A percentile compares a stretch with the other conserved stretches of the same genome.
phyloP scores from a whole-genome alignment of 1,140 invertebrate species.

The Leguminivora glycinivorella region DNA sequence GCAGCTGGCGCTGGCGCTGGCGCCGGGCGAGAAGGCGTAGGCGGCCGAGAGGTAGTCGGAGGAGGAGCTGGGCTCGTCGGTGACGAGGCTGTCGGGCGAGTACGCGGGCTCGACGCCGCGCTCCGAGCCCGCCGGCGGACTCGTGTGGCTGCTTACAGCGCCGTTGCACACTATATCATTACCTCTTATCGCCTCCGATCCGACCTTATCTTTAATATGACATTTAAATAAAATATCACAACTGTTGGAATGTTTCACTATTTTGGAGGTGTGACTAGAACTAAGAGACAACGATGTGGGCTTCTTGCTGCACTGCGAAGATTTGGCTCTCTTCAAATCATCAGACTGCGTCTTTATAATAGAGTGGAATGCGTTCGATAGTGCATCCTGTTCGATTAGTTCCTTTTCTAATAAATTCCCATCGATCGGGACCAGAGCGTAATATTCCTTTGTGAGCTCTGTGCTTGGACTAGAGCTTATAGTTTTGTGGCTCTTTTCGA shows the following conservation, averaged over 20 bases:
- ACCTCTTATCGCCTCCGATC: constrained; percentile 35
- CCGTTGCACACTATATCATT: constrained; percentile 34
- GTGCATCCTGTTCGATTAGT: constrained; percentile 65
- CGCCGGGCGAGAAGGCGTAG: constrained; percentile 59
- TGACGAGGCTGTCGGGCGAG: constrained; percentile 69
- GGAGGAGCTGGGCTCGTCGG: constrained; percentile 70
- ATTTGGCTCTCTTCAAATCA: constrained; percentile 42
- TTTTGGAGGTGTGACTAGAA: constrained; percentile 69
- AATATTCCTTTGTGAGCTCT: constrained; percentile 65
- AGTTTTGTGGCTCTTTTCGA: constrained; percentile 53
- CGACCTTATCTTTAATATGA: constrained; percentile 41
- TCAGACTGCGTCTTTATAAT: constrained; percentile 63
- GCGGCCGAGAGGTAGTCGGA: constrained; percentile 72
- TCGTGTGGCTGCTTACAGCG: constrained; percentile 31
- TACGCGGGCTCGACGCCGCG: constrained; percentile 44
- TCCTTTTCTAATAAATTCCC: constrained; percentile 68
- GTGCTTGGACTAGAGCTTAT: constrained; percentile 61
- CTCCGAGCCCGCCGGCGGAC: neutral
- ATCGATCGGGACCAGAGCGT: constrained; percentile 70
- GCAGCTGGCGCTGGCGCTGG: constrained; percentile 49
- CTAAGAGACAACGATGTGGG: constrained; percentile 64
- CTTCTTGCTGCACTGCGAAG: constrained; percentile 49
- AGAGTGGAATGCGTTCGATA: constrained; percentile 70
- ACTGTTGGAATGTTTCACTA: constrained; percentile 66
- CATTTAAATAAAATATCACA: constrained; percentile 59